phyloP scores from a whole-genome alignment of 2,888 invertebrate genomes.

The Melanotus villosus region DNA sequence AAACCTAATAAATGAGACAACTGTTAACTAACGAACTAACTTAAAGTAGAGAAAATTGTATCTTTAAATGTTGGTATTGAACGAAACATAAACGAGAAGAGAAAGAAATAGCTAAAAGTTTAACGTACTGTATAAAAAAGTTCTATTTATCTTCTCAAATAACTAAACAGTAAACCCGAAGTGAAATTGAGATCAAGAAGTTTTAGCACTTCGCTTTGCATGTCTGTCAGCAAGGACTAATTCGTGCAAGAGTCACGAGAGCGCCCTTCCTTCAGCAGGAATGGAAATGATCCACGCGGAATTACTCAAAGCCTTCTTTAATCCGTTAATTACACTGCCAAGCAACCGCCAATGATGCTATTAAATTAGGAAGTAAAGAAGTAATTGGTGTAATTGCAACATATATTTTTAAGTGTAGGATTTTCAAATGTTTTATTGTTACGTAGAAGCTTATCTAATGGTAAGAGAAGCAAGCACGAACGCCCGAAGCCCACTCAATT shows the following conservation, averaged over 20 bases:
- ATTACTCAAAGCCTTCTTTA: conserved; percentile 66
- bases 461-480: no score
- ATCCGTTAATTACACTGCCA: conserved; percentile 65
- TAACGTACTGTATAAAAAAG: no score
- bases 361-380: conserved; percentile 64
- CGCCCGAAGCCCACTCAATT: not conserved
- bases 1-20: no score
- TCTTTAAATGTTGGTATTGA: no score
- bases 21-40: no score
- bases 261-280: conserved; percentile 41
- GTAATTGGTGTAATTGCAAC: conserved; percentile 31
- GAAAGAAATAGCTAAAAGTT: no score
- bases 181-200: conserved; percentile 38
- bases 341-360: conserved; percentile 65
- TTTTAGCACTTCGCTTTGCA: conserved; percentile 36
- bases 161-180: conserved; percentile 1
- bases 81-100: no score
- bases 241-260: conserved; percentile 40
- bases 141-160: not conserved
- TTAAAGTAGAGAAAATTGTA: no score
- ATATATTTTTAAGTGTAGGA: not conserved
- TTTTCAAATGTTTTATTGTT: not conserved
- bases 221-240: conserved; percentile 43
- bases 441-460: no score
- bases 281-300: conserved; percentile 56